Base-by-base conservation (phyloP, 1,140 invertebrate genomes). In the Drosophila biarmipes region DNA sequence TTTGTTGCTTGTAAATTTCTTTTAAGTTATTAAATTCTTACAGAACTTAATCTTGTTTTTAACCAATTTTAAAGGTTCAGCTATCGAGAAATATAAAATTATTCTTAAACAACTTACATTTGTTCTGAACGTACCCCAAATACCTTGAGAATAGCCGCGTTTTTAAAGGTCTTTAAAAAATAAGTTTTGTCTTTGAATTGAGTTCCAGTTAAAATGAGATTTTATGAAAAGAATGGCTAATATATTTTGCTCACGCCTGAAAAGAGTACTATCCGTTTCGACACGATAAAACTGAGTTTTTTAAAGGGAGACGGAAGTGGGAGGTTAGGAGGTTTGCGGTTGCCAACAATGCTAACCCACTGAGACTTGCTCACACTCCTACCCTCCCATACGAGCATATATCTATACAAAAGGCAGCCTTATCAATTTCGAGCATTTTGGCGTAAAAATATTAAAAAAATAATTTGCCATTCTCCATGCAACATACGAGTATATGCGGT, bases 401-500 rank as follows among this genome's bases (percentile, higher is more conserved):
- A 19, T 42, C 34, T 51, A 40, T 34, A 63, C 64, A 56, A 74
- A 71, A 55, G 73, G 64, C 84, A 63, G 62, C 73, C 85, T 89
- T 89, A 89, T 89, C 84, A 89, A 89, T 80, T 78, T 85, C 80
- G 64, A 89, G 80, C 76, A 89, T 79, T 89, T 89, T 72, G 49
- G 73, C 72, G 68, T 78, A 89, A 79, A 87, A 79, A 85, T 73
- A 79, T 89, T 77, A 64, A 71, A 81, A 64, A 66, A 66, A 64
- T 43, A 46, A 63, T 76, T 57, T 73, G 78, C 48, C 53, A 66
- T 69, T 61, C 68, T 63, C 78, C 62, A 42, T 42, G 45, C 59
- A 78, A 63, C 59, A 57, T 46, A n/a, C n/a, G n/a, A n/a, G n/a
- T n/a, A 35, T 14, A 37, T 2, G 38, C 42, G 29, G 15, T 64